A percentile compares a stretch with the other conserved stretches of the same genome.
Evolutionary conservation across 2,888 invertebrate species (phyloP).

Genomic region (Amphipyra berbera): DNA sequence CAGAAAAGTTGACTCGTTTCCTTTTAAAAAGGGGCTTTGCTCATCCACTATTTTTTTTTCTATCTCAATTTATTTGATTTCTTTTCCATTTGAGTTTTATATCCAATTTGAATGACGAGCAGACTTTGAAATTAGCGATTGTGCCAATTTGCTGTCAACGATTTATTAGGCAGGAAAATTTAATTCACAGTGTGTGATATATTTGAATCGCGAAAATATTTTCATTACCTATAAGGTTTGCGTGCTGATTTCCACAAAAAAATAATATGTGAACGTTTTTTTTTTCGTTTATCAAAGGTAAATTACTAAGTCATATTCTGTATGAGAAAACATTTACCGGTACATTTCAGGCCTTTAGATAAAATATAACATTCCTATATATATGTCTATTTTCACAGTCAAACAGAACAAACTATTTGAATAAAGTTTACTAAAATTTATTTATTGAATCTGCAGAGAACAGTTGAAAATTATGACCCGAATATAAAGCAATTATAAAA

Average conservation of each 20-base stretch:
- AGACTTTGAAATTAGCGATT: conserved; percentile 7
- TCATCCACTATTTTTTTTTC: conserved; percentile 33
- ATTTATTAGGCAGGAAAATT: not conserved
- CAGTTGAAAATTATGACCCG: conserved; percentile 14
- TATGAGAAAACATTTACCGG: conserved; percentile 4
- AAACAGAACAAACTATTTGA: conserved; percentile 10
- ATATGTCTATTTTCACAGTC: conserved; percentile 1
- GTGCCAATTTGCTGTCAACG: conserved; percentile 1
- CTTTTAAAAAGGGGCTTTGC: conserved; percentile 34
- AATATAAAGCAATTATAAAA: conserved; percentile 13
- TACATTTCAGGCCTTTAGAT: not conserved
- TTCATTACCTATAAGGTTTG: not conserved
- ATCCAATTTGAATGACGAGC: conserved; percentile 16
- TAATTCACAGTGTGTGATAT: not conserved
- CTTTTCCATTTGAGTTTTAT: conserved; percentile 42
- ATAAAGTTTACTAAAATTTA: conserved; percentile 19
- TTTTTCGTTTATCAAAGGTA: not conserved
- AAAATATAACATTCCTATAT: conserved; percentile 4
- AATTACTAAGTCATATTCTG: not conserved
- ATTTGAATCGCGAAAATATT: not conserved
- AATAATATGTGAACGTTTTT: no score
- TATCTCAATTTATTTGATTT: conserved; percentile 42
- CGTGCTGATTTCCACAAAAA: not conserved
- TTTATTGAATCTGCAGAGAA: conserved; percentile 19
- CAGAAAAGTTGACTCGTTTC: conserved; percentile 36